phyloP scores from a whole-genome alignment of 1,140 invertebrate genomes.

The Hyles euphorbiae region DNA sequence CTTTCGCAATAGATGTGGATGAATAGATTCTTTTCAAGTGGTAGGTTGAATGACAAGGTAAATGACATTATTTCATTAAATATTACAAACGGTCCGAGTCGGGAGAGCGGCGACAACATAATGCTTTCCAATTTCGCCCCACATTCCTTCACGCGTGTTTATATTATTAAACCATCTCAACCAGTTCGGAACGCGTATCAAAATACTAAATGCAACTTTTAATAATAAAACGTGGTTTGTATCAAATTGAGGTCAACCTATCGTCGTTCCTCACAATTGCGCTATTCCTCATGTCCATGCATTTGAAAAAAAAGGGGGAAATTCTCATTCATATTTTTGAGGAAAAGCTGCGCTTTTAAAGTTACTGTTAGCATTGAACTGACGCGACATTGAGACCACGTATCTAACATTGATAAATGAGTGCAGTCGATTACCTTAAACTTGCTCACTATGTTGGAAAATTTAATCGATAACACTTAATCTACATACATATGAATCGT shows the following conservation, averaged over 20 bases:
- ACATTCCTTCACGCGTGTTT: conserved; percentile 50
- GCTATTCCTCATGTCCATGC: too few relatives aligned
- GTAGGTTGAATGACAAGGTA: background rate
- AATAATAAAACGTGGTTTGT: conserved; percentile 19
- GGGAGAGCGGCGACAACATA: conserved; percentile 3
- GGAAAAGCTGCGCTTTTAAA: too few relatives aligned
- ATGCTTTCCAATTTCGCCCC: conserved; percentile 41
- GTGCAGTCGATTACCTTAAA: too few relatives aligned
- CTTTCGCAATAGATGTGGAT: too few relatives aligned
- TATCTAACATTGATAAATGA: too few relatives aligned
- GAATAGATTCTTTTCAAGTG: too few relatives aligned
- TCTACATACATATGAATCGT: background rate
- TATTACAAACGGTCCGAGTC: conserved; percentile 19
- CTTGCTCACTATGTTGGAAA: too few relatives aligned
- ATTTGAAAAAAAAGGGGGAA: too few relatives aligned
- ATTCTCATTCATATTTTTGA: too few relatives aligned
- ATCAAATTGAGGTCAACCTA: conserved; percentile 22
- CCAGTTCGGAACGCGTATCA: conserved; percentile 15
- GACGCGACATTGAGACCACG: too few relatives aligned
- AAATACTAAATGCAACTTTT: conserved; percentile 23
- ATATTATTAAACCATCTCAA: conserved; percentile 37
- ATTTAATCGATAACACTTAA: too few relatives aligned
- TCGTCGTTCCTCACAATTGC: conserved; percentile 21
- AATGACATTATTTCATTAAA: conserved; percentile 14
- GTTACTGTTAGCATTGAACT: too few relatives aligned